Evolutionary conservation across 2,113 vertebrate species (phyloP).

Genomic region (Solenodon paradoxus): DNA sequence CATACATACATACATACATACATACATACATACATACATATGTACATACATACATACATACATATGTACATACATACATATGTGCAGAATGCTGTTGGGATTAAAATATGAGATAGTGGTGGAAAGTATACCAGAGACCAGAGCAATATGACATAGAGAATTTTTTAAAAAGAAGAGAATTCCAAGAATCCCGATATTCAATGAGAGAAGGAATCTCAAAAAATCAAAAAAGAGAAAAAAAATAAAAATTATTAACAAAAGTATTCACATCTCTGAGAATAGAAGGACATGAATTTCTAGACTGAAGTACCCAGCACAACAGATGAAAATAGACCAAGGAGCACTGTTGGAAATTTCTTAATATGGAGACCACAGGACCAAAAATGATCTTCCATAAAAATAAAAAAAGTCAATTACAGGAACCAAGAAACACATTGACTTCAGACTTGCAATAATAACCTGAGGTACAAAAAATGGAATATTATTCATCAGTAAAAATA

Average conservation of each 20-base stretch:
- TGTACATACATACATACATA: no score
- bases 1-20: no score
- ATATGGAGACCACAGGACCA: not conserved
- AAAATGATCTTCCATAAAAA: not conserved
- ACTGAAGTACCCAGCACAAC: not conserved
- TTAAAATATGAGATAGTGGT: not conserved
- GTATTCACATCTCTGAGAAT: not conserved
- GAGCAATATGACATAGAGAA: not conserved
- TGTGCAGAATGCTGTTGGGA: not conserved
- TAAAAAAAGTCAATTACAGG: not conserved
- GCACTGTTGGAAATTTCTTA: not conserved
- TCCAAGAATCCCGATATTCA: not conserved
- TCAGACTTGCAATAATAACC: not conserved
- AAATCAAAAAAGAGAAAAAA: not conserved
- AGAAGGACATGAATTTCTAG: not conserved
- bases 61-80: no score
- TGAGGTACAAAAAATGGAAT: not conserved
- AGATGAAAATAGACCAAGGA: not conserved
- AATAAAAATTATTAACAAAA: not conserved
- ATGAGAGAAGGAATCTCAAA: not conserved
- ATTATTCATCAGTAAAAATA: not conserved
- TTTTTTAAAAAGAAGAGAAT: not conserved
- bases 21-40: no score
- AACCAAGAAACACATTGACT: not conserved
- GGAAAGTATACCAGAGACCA: not conserved